phyloP scores from a whole-genome alignment of 2,888 invertebrate species.

The Leucophenga maculata region DNA sequence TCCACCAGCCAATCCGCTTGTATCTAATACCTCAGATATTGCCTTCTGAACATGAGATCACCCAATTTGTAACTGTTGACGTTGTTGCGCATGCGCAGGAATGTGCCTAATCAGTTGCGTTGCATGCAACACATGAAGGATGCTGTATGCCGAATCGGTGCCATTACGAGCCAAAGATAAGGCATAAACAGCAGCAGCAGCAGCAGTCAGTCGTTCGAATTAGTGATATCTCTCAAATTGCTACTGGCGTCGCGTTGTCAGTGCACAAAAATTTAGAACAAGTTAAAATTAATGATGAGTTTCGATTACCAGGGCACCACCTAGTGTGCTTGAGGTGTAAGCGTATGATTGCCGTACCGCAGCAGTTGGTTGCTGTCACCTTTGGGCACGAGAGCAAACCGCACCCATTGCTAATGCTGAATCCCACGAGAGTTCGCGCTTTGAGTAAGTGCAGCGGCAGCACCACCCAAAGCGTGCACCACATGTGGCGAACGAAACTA shows the following conservation, averaged over 20 bases:
- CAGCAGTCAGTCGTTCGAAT: neutral
- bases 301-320: neutral
- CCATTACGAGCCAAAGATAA: neutral
- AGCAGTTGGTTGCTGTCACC: neutral
- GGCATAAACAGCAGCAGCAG: slow-evolving; percentile 8
- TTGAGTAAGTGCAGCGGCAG: slow-evolving; percentile 8
- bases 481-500: slow-evolving; percentile 21
- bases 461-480: slow-evolving; percentile 24
- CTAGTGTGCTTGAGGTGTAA: too few species aligned
- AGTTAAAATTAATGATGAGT: slow-evolving; percentile 21
- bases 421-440: slow-evolving; percentile 2
- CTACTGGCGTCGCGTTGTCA: too few species aligned
- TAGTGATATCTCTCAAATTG: too few species aligned
- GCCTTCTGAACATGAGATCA: slow-evolving; percentile 30
- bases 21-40: neutral
- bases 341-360: too few species aligned
- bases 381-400: slow-evolving; percentile 3
- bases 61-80: slow-evolving; percentile 48
- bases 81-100: slow-evolving; percentile 37
- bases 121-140: neutral
- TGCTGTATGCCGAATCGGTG: neutral
- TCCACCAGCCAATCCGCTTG: too few species aligned
- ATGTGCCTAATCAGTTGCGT: slow-evolving; percentile 7
- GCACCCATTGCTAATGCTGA: neutral
- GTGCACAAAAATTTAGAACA: slow-evolving; percentile 5